Percentiles rank a stretch among this genome's conserved stretches.
Evolutionary conservation across 2,113 vertebrate species (phyloP).

Genomic region (Corynorhinus townsendii): DNA sequence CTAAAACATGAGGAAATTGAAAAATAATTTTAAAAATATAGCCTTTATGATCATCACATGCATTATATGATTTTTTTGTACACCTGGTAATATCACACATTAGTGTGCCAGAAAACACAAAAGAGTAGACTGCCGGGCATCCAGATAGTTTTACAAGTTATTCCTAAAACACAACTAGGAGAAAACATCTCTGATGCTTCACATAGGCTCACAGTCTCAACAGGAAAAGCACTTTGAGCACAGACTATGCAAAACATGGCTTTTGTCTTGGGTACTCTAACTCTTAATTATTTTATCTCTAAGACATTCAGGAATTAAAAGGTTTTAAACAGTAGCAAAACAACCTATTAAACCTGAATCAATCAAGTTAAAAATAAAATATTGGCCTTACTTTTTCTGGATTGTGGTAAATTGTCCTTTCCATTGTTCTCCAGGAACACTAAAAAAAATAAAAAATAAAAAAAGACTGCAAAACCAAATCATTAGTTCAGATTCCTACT

Average conservation of each 20-base stretch:
- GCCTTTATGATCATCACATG: not conserved
- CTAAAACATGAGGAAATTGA: not conserved
- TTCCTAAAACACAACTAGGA: slow-evolving; percentile 27
- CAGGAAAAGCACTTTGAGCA: not conserved
- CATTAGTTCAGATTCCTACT: slow-evolving; percentile 17
- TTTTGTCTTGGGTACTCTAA: not conserved
- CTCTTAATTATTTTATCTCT: not conserved
- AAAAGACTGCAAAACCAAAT: slow-evolving; percentile 55
- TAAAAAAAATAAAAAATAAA: slow-evolving; percentile 74
- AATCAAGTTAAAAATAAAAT: slow-evolving; percentile 50
- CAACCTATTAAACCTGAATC: not conserved
- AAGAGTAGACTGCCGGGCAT: not conserved
- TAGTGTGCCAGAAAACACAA: not conserved
- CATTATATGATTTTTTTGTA: not conserved
- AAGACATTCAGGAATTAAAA: not conserved
- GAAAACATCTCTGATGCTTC: not conserved
- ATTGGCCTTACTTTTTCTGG: slow-evolving; percentile 81
- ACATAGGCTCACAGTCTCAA: not conserved
- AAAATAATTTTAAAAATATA: not conserved
- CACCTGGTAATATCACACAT: slow-evolving; percentile 4
- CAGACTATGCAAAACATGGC: not conserved
- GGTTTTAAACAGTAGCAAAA: not conserved
- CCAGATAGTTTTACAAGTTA: not conserved
- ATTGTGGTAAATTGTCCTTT: slow-evolving; percentile 83
- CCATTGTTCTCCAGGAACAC: slow-evolving; percentile 87